Evolutionary conservation across 2,888 invertebrate genomes (phyloP).

Genomic region (Rhopalosiphum nymphaeae): DNA sequence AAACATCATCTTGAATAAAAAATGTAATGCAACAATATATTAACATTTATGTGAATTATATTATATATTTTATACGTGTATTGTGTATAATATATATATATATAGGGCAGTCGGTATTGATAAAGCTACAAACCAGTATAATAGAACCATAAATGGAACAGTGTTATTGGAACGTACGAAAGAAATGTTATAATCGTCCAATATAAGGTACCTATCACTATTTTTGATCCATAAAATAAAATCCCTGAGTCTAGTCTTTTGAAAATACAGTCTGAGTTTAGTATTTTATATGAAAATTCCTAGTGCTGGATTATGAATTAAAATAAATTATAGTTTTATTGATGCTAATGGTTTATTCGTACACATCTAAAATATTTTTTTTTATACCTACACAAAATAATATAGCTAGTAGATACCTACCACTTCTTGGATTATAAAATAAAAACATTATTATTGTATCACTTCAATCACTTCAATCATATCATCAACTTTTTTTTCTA

Average conservation of each 20-base stretch:
- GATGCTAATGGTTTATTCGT: neutral
- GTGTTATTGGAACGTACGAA: conserved; percentile 17
- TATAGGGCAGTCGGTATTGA: conserved; percentile 39
- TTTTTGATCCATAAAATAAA: conserved; percentile 19
- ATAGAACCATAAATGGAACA: conserved; percentile 55
- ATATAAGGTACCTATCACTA: neutral
- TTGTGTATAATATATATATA: conserved; percentile 24
- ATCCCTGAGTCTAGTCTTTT: neutral
- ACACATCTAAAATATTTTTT: neutral
- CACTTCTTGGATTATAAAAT: neutral
- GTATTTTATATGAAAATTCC: neutral
- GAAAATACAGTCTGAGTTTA: neutral
- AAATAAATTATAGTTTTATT: neutral
- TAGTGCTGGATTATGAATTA: neutral
- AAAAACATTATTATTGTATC: neutral
- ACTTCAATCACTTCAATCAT: neutral
- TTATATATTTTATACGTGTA: neutral
- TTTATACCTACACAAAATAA: neutral
- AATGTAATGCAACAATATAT: neutral
- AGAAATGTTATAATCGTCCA: conserved; percentile 33
- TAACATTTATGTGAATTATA: neutral
- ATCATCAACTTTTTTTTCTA: neutral
- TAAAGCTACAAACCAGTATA: conserved; percentile 49
- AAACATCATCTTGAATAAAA: conserved; percentile 31
- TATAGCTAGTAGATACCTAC: neutral